These are phyloP conservation scores for Poecilobothrus nobilitatus DNA, from an alignment of 2,888 invertebrate genomes.

Conservation along the genomic window DNA sequence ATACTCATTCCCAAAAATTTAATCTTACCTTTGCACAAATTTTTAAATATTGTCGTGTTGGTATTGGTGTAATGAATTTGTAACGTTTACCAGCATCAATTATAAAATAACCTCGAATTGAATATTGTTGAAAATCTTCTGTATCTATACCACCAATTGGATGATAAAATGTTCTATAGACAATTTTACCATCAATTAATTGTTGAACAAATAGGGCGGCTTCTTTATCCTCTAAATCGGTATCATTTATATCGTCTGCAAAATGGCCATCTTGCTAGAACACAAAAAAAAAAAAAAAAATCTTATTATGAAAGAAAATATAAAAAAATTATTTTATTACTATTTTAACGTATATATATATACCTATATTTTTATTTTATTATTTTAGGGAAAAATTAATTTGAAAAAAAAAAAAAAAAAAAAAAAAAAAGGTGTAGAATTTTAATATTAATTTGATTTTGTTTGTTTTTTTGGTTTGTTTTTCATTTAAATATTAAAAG, in stretches of 20 bases:
- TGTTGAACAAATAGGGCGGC: constrained; percentile 25
- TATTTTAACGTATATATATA: too few relatives aligned
- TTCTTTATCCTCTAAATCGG: constrained; percentile 19
- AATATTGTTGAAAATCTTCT: constrained; percentile 26
- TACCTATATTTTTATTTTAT: too few relatives aligned
- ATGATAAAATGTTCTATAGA: constrained; percentile 28
- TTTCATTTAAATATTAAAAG: too few relatives aligned
- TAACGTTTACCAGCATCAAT: constrained; percentile 28
- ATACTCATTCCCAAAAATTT: too few relatives aligned
- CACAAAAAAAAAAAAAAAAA: constrained; percentile 12
- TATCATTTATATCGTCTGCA: constrained; percentile 21
- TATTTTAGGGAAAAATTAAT: too few relatives aligned
- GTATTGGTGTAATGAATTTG: constrained; percentile 31
- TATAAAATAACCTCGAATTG: constrained; percentile 32
- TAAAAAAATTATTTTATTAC: neutral
- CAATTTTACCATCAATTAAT: constrained; percentile 28
- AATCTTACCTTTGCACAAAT: constrained; percentile 24
- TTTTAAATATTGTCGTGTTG: constrained; percentile 29
- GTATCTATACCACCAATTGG: constrained; percentile 26
- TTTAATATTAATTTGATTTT: too few relatives aligned
- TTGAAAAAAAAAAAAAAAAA: too few relatives aligned
- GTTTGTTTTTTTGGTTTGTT: too few relatives aligned
- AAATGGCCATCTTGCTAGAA: constrained; percentile 24
- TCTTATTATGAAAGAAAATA: constrained; percentile 11
- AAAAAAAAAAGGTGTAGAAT: too few relatives aligned